Percentiles rank a stretch among this genome's conserved stretches.
phyloP scores from a whole-genome alignment of 2,797 vertebrate species.

The Lepidocolaptes lacrymiger region DNA sequence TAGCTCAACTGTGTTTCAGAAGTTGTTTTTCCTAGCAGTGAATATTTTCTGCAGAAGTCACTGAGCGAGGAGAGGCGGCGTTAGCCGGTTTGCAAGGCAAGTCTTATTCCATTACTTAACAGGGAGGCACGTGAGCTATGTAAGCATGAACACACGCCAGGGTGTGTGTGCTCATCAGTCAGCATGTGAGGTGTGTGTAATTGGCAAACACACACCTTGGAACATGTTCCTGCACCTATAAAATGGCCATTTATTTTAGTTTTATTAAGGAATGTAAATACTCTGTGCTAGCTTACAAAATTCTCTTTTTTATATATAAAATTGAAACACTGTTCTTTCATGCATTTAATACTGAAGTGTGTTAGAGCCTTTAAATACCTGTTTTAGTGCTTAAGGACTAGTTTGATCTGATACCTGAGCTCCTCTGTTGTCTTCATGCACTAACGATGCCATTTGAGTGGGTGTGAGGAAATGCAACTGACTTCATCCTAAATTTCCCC shows the following conservation, averaged over 20 bases:
- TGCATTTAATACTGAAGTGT: not conserved
- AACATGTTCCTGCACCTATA: constrained; percentile 60
- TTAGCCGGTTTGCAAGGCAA: constrained; percentile 29
- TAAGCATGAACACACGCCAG: constrained; percentile 58
- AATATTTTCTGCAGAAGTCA: constrained; percentile 49
- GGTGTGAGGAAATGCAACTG: constrained; percentile 7
- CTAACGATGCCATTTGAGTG: not conserved
- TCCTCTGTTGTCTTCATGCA: not conserved
- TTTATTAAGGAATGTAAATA: constrained; percentile 50
- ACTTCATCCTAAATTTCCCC: not conserved
- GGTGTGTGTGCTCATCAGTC: constrained; percentile 64
- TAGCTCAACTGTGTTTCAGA: not conserved
- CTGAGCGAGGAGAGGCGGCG: not conserved
- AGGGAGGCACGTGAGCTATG: constrained; percentile 54
- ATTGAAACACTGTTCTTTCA: not conserved
- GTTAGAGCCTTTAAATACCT: constrained; percentile 8
- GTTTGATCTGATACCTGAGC: not conserved
- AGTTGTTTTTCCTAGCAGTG: constrained; percentile 29
- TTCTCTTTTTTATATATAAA: not conserved
- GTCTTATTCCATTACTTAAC: constrained; percentile 64
- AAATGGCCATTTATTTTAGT: constrained; percentile 57
- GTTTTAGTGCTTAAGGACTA: not conserved
- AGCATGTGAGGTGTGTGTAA: constrained; percentile 51
- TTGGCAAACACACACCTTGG: constrained; percentile 58
- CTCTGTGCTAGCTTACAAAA: constrained; percentile 6